Evolutionary conservation across 1,140 invertebrate species (phyloP).

Genomic region (Monomorium pharaonis): DNA sequence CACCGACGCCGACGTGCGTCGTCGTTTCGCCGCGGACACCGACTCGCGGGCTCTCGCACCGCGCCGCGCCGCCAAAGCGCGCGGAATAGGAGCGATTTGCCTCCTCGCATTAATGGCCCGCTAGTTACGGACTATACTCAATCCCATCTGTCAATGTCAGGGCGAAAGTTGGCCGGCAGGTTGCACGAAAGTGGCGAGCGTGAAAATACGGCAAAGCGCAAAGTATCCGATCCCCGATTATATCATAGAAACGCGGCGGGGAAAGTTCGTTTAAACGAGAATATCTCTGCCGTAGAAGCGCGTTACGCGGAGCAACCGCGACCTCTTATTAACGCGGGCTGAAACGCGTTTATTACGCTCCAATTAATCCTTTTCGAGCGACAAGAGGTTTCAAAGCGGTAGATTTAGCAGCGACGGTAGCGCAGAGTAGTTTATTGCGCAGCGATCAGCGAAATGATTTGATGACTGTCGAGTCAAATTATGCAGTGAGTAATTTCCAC

Average conservation of each 20-base stretch:
- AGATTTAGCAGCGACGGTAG: constrained; percentile 4
- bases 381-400: background rate
- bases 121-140: constrained; percentile 46
- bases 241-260: constrained; percentile 41
- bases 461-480: background rate
- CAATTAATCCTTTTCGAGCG: constrained; percentile 25
- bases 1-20: background rate
- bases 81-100: constrained; percentile 51
- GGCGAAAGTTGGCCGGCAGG: constrained; percentile 48
- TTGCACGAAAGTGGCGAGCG: constrained; percentile 50
- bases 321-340: background rate
- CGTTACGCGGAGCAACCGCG: background rate
- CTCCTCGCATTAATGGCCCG: constrained; percentile 43
- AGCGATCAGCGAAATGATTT: background rate
- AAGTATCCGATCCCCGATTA: constrained; percentile 29
- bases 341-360: constrained; percentile 30
- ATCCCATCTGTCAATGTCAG: constrained; percentile 56
- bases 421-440: background rate
- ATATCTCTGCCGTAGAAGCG: constrained; percentile 7
- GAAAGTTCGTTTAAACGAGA: constrained; percentile 48
- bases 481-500: background rate
- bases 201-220: constrained; percentile 30
- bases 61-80: constrained; percentile 3
- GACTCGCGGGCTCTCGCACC: background rate
- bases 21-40: background rate